Evolutionary conservation across 2,113 vertebrate genomes (phyloP).

Genomic region (Oncorhynchus kisutch): DNA sequence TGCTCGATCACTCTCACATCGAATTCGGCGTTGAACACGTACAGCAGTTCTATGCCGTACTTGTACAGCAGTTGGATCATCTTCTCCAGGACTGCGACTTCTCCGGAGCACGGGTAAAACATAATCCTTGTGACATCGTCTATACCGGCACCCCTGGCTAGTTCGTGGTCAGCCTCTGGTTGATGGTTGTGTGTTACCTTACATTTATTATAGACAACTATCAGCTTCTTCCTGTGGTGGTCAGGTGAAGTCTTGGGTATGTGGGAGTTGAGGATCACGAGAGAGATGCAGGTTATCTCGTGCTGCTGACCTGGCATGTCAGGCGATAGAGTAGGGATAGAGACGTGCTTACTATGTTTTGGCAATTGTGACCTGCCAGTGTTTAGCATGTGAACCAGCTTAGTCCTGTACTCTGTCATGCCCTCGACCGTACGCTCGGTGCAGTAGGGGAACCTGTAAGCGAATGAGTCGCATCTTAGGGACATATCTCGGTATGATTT

Average conservation of each 20-base stretch:
- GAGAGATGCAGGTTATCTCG: neutral
- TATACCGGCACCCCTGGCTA: neutral
- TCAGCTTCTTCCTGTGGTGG: too few relatives aligned
- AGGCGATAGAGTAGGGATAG: neutral
- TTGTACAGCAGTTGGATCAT: neutral
- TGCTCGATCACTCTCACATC: too few relatives aligned
- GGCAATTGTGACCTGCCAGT: neutral
- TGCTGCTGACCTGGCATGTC: constrained; percentile 5
- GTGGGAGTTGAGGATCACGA: too few relatives aligned
- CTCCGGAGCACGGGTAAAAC: neutral
- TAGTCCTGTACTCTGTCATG: neutral
- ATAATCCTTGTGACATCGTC: neutral
- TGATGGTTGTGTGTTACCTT: neutral
- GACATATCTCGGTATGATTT: neutral
- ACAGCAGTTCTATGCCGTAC: neutral
- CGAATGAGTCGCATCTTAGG: neutral
- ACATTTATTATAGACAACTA: too few relatives aligned
- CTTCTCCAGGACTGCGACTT: neutral
- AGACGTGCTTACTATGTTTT: neutral
- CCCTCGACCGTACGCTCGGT: neutral
- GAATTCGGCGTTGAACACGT: neutral
- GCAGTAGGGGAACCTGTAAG: neutral
- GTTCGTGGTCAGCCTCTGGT: neutral
- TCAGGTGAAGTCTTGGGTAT: too few relatives aligned
- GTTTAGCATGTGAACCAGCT: neutral